Percentiles rank a stretch among this genome's conserved stretches.
Evolutionary conservation across 2,113 vertebrate genomes (phyloP).

Genomic region (Gasterosteus nipponicus): DNA sequence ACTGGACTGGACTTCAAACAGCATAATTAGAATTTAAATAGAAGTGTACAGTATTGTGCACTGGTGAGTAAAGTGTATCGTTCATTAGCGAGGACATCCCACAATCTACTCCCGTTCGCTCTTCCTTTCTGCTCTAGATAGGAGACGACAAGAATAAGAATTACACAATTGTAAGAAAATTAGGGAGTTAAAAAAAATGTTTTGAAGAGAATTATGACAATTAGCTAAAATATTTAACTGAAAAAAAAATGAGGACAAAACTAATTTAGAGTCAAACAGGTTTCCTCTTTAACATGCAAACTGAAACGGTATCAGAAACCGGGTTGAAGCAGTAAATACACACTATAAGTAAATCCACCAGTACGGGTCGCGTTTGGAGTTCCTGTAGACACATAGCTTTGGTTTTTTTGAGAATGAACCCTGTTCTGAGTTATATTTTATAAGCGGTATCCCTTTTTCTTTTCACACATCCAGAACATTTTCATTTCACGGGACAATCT

Average conservation of each 20-base stretch:
- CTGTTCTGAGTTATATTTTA: neutral
- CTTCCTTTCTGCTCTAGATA: constrained; percentile 53
- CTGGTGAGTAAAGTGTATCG: constrained; percentile 65
- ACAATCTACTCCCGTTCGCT: constrained; percentile 52
- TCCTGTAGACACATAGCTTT: neutral
- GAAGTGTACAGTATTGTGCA: constrained; percentile 67
- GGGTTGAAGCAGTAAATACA: neutral
- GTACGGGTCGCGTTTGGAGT: neutral
- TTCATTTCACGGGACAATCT: constrained; percentile 44
- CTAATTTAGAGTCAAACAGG: neutral
- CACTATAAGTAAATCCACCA: neutral
- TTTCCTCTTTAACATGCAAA: neutral
- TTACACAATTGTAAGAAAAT: constrained; percentile 18
- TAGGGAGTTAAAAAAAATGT: neutral
- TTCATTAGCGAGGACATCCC: constrained; percentile 70
- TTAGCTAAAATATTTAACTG: neutral
- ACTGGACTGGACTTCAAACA: constrained; percentile 38
- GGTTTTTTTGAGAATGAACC: neutral
- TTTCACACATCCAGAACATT: constrained; percentile 40
- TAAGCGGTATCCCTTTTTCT: constrained; percentile 16
- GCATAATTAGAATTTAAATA: constrained; percentile 73
- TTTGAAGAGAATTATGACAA: neutral
- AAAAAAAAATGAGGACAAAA: too few relatives aligned
- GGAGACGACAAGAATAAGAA: constrained; percentile 63
- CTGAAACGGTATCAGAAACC: neutral